Conservation (phyloP, 1,140 invertebrate genomes). For the Meloidogyne floridensis region DNA sequence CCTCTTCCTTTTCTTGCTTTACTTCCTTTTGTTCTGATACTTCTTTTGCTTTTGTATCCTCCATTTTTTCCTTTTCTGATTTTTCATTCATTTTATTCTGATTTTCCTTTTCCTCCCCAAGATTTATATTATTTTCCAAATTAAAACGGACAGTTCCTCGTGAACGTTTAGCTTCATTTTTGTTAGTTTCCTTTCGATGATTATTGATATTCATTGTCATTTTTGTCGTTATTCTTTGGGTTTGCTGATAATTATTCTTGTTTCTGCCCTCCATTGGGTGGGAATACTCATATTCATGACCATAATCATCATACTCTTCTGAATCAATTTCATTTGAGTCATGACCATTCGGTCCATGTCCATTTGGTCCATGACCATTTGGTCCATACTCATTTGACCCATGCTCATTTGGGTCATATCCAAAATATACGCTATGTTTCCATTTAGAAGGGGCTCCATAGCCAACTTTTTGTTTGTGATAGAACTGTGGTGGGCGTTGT, state of each 20-base stretch:
- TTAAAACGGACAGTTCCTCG: not conserved
- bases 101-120: not conserved
- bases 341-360: too few relatives aligned
- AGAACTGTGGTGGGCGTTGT: not conserved
- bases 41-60: too few relatives aligned
- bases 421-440: not conserved
- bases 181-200: not conserved
- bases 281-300: not conserved
- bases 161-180: not conserved
- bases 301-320: too few relatives aligned
- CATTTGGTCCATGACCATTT: too few relatives aligned
- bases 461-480: not conserved
- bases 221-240: not conserved
- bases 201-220: not conserved
- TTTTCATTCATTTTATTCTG: not conserved
- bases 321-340: too few relatives aligned
- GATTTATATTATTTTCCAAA: not conserved
- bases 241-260: too few relatives aligned
- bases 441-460: not conserved
- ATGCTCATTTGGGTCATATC: not conserved
- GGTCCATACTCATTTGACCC: too few relatives aligned
- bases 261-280: too few relatives aligned
- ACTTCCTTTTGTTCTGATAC: too few relatives aligned
- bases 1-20: not conserved
- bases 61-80: not conserved